Percentiles rank a stretch among this genome's conserved stretches.
phyloP scores from a whole-genome alignment of 2,888 invertebrate species.

The Congeria kusceri region DNA sequence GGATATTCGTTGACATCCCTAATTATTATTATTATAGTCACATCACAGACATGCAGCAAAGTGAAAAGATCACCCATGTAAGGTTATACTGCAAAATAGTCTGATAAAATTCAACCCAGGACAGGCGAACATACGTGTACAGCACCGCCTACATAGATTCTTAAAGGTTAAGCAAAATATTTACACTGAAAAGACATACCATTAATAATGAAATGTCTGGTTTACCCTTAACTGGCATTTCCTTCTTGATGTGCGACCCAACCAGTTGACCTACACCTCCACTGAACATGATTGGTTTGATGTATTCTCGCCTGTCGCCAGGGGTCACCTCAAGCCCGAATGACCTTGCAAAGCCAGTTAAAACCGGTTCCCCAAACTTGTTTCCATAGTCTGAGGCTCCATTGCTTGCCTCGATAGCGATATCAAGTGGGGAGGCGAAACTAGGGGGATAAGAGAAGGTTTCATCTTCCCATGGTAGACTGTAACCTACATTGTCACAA shows the following conservation, averaged over 20 bases:
- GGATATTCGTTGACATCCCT: no score
- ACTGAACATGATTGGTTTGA: constrained; percentile 99
- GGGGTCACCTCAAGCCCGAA: constrained; percentile 91
- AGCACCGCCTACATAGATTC: no score
- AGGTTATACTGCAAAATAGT: no score
- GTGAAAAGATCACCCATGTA: no score
- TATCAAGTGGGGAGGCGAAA: constrained; percentile 95
- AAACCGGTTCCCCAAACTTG: constrained; percentile 98
- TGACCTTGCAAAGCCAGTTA: constrained; percentile 95
- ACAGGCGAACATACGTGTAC: no score
- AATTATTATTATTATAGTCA: no score
- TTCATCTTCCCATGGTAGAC: constrained; percentile 94
- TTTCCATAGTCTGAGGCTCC: constrained; percentile 99
- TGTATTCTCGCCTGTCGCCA: constrained; percentile 93
- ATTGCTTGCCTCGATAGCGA: constrained; percentile 97
- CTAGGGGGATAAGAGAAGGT: constrained; percentile 92
- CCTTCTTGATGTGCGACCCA: constrained; percentile 92
- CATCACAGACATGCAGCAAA: no score
- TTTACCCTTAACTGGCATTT: constrained; percentile 90
- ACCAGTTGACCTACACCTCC: constrained; percentile 97
- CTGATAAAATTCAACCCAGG: no score
- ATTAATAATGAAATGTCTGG: no score
- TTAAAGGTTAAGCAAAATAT: no score
- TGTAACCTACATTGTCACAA: constrained; percentile 92
- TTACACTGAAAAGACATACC: no score